Conservation (phyloP, 2,888 invertebrate genomes). For the Spilosoma lubricipeda region DNA sequence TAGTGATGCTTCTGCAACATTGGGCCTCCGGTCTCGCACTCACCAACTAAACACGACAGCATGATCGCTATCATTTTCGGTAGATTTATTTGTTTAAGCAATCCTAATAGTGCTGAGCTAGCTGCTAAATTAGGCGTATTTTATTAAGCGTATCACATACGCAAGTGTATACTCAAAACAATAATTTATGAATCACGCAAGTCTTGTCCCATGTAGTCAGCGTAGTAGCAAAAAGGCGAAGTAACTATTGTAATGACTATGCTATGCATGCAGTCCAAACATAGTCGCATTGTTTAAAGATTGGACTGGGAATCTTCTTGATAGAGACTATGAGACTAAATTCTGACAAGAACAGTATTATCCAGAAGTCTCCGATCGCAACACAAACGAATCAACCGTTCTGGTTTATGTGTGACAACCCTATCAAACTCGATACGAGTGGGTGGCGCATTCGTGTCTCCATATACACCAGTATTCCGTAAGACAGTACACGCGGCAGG, state of each 20-base stretch:
- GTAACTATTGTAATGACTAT: too few species aligned
- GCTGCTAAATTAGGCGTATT: neutral
- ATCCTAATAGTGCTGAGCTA: neutral
- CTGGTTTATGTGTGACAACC: constrained; percentile 12
- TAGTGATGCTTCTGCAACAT: too few species aligned
- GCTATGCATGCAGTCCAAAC: too few species aligned
- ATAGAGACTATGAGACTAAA: neutral
- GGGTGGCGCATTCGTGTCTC: constrained; percentile 12
- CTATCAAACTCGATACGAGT: constrained; percentile 7
- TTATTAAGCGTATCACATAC: neutral
- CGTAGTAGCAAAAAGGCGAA: too few species aligned
- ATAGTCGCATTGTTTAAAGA: neutral
- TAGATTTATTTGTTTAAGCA: too few species aligned
- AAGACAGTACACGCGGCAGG: constrained; percentile 36
- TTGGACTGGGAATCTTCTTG: neutral
- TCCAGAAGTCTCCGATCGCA: neutral
- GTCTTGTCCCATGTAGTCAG: too few species aligned
- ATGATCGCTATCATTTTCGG: too few species aligned
- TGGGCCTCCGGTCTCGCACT: too few species aligned
- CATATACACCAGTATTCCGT: constrained; percentile 14
- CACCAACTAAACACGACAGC: too few species aligned
- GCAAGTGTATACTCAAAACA: too few species aligned
- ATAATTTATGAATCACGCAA: too few species aligned
- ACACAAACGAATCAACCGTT: neutral
- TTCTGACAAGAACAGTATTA: neutral